Evolutionary conservation across 2,888 invertebrate species (phyloP).

Genomic region (Xestobium rufovillosum): DNA sequence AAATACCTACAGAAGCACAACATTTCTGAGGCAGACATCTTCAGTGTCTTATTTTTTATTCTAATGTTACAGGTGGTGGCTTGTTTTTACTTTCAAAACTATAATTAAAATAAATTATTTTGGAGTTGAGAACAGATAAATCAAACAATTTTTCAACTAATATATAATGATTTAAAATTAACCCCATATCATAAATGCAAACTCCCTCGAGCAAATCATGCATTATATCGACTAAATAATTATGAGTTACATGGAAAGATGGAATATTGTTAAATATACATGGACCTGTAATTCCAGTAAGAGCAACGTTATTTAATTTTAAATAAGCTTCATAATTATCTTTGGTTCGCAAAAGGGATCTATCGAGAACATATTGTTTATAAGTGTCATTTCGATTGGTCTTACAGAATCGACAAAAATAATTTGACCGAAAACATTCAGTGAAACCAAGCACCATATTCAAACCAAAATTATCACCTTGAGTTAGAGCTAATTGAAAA

Average conservation of each 20-base stretch:
- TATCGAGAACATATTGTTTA: conserved; percentile 7
- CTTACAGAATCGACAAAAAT: conserved; percentile 25
- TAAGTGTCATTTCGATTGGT: conserved; percentile 5
- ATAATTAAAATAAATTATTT: conserved; percentile 15
- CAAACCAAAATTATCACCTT: conserved; percentile 26
- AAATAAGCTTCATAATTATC: conserved; percentile 18
- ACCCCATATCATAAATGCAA: conserved; percentile 16
- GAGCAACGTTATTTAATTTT: conserved; percentile 13
- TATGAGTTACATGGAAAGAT: conserved; percentile 24
- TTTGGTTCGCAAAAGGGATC: conserved; percentile 12
- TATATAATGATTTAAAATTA: conserved; percentile 18
- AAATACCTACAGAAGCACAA: conserved; percentile 17
- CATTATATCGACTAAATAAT: conserved; percentile 22
- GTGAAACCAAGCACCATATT: conserved; percentile 23
- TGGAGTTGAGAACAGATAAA: conserved; percentile 17
- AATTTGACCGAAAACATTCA: conserved; percentile 22
- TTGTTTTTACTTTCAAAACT: conserved; percentile 18
- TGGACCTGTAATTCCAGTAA: conserved; percentile 20
- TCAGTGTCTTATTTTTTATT: conserved; percentile 18
- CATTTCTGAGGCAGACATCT: conserved; percentile 23
- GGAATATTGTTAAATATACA: conserved; percentile 19
- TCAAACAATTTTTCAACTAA: conserved; percentile 16
- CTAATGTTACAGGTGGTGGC: conserved; percentile 18
- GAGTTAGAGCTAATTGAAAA: conserved; percentile 17
- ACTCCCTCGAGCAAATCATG: conserved; percentile 26